Evolutionary conservation across 2,797 vertebrate species (phyloP).

Genomic region (Euphonia xanthogaster): DNA sequence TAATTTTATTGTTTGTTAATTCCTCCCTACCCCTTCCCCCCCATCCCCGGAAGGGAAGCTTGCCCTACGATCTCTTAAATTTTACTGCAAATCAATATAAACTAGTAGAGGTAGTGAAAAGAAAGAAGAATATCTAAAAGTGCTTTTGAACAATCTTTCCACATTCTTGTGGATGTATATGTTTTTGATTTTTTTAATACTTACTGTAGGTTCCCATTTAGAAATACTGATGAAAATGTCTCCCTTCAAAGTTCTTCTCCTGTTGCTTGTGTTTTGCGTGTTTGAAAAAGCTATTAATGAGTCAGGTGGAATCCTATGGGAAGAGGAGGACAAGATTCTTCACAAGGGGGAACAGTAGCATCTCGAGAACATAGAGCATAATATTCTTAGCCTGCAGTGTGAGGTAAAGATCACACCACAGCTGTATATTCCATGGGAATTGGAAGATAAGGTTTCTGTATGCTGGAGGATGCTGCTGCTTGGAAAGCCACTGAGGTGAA

Average conservation of each 20-base stretch:
- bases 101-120: neutral
- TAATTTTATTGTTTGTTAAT: neutral
- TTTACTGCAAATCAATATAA: neutral
- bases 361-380: neutral
- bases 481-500: neutral
- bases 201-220: neutral
- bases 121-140: neutral
- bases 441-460: neutral
- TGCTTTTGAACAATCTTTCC: neutral
- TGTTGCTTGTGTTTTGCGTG: neutral
- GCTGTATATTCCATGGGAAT: neutral
- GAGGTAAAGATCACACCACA: neutral
- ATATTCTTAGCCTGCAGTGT: neutral
- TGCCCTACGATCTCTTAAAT: neutral
- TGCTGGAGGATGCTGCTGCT: neutral
- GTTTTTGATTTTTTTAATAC: neutral
- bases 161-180: neutral
- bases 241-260: neutral
- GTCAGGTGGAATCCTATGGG: neutral
- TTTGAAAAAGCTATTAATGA: neutral
- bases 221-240: neutral
- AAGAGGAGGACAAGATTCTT: neutral
- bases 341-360: neutral
- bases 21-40: neutral
- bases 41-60: neutral